Evolutionary conservation across 2,797 vertebrate species (phyloP), one percentile per base, ranked within the genome.

Genomic region (Leptodactylus fallax): DNA sequence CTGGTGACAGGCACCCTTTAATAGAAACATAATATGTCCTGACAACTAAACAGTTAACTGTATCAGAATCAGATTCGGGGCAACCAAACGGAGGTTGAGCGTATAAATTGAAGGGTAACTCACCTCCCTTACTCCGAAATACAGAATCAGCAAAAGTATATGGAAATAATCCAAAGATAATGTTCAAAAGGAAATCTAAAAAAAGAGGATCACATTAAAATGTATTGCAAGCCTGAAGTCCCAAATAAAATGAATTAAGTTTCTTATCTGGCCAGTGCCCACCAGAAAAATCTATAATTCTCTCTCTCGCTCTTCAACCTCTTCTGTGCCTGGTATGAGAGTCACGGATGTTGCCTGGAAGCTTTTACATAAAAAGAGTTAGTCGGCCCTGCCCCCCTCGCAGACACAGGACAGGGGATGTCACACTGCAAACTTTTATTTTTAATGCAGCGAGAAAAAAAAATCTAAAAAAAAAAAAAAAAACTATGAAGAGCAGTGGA

Each of bases 251-350:
- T 89, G 87, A 89, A 85, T 89, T 89, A 89, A 77, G 83, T 85
- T 89, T 69, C 78, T 85, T 85, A 89, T 89, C 87, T 85, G 87
- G 78, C 71, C 69, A 77, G 69, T 85, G 78, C 69, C 87, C 87
- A 85, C 71, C 60, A 89, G 83, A 82, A 81, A 88, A 88, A 88
- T 81, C 87, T 88, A 88, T 88, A 88, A 81, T 85, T 82, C 83
- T 81, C 56, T 83, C 25, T 85, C 83, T 16, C 19, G 17, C 83
- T 76, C 78, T 77, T 67, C 77, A 77, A 77, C 78, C 83, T 78
- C 47, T 82, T 51, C 71, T 53, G 67, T 88, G 83, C 72, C 65
- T 85, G 7, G 77, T 74, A 88, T 80, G 65, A 8, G 83, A 85
- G 83, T 85, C 87, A 88, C 63, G 77, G 56, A 81, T 47, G 56